Percentiles rank a stretch among this genome's conserved stretches.
Conservation (phyloP, 1,140 invertebrate species). For the Drosophila setifemur region DNA sequence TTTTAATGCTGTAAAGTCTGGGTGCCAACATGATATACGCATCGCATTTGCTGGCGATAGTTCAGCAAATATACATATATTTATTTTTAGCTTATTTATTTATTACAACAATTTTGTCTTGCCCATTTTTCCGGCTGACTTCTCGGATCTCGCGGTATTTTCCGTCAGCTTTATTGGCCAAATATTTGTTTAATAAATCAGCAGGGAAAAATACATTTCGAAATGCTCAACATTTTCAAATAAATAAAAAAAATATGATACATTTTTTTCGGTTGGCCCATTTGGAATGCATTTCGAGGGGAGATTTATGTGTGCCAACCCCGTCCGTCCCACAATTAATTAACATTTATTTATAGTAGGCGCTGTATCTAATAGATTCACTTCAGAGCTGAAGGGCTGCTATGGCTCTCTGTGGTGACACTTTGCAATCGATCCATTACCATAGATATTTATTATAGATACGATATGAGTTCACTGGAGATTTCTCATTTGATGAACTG, state of each 20-base stretch:
- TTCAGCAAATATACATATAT: conserved; percentile 35
- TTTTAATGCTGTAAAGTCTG: conserved; percentile 50
- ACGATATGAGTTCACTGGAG: background rate
- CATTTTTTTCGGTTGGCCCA: background rate
- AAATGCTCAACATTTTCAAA: conserved; percentile 22
- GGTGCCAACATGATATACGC: conserved; percentile 64
- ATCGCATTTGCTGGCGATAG: conserved; percentile 6
- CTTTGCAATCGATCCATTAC: conserved; percentile 61
- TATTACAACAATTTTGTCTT: conserved; percentile 35
- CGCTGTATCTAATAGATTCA: conserved; percentile 23
- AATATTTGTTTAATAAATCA: conserved; percentile 74
- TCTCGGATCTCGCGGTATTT: conserved; percentile 28
- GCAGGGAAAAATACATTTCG: conserved; percentile 19
- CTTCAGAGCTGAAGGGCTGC: background rate
- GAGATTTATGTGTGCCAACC: conserved; percentile 50
- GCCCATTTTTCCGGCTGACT: background rate
- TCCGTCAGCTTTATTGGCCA: conserved; percentile 69
- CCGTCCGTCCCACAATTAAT: conserved; percentile 46
- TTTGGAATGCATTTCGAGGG: conserved; percentile 43
- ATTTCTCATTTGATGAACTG: conserved; percentile 50
- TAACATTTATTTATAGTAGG: conserved; percentile 72
- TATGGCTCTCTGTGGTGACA: conserved; percentile 32
- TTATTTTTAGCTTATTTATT: conserved; percentile 49
- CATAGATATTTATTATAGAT: conserved; percentile 27
- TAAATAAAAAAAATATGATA: conserved; percentile 55